Base-by-base conservation (phyloP, 1,140 invertebrate genomes). In the Megathymus violae region DNA sequence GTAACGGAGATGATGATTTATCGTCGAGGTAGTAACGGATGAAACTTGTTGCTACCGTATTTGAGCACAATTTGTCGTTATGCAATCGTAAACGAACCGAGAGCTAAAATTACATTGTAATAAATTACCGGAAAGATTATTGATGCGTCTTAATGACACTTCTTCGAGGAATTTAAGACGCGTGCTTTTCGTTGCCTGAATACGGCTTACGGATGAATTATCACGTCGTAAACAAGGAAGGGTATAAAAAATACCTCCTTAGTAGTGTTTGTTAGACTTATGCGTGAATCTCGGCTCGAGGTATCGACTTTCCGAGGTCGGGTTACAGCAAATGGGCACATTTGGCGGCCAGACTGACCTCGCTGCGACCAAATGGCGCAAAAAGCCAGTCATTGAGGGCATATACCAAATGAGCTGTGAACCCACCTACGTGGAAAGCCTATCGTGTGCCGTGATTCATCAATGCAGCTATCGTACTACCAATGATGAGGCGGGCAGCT, bases 261-360 rank as follows among this genome's bases (percentile, higher is more conserved):
- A 62, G 80, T 67, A 78, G 84, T 82, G 81, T 85, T 86, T 86
- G 69, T 76, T 71, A 70, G 64, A 74, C 79, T 82, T 80, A 70
- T 85, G 78, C 70, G 68, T 60, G 76, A 89, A 88, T 89, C 87
- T 81, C 82, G 67, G 78, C 72, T n/a, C 67, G 65, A 69, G 62
- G 76, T 76, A 76, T 80, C 78, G 67, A 69, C 76, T 80, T 78
- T 77, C 76, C 52, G 58, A 62, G 71, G 60, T 89, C 81, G 63
- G 65, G 62, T 89, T 88, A 78, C 84, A 62, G 65, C 65, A 68
- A 80, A 72, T 62, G 72, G 76, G 62, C 79, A 85, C 85, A 88
- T 89, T 88, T 88, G 85, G 87, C 72, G 76, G 74, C 81, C 84
- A 83, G 78, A 82, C 81, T 76, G 80, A 64, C 70, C 67, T 60